phyloP scores from a whole-genome alignment of 2,113 vertebrate genomes.

The Pteruthius melanotis region DNA sequence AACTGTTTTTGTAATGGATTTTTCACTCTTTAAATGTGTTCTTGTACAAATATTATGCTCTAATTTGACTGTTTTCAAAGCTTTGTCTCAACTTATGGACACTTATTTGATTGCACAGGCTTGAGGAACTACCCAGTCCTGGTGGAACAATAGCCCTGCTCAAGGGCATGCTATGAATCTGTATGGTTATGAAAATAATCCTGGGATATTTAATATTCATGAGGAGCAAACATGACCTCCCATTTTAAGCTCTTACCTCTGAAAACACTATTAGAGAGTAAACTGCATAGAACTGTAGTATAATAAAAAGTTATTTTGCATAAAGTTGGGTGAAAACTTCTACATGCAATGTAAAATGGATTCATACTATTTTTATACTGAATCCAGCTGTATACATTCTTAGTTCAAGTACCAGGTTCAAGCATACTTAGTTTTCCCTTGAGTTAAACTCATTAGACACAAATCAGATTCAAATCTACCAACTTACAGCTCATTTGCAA shows the following conservation, averaged over 20 bases:
- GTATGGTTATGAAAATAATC: slow-evolving; percentile 29
- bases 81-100: neutral
- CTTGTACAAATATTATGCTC: neutral
- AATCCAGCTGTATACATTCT: neutral
- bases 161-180: neutral
- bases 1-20: neutral
- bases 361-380: slow-evolving; percentile 22
- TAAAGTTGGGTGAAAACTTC: slow-evolving; percentile 30
- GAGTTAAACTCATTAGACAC: neutral
- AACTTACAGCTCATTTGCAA: neutral
- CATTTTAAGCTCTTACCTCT: slow-evolving; percentile 20
- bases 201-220: slow-evolving; percentile 41
- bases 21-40: neutral
- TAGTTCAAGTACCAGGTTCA: neutral
- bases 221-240: slow-evolving; percentile 31
- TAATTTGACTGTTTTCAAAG: slow-evolving; percentile 34
- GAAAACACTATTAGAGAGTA: slow-evolving; percentile 8
- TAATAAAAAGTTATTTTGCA: slow-evolving; percentile 29
- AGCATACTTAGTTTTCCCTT: neutral
- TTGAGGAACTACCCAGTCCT: neutral
- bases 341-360: neutral
- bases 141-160: neutral
- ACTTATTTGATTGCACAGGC: neutral
- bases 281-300: neutral
- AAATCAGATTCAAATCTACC: neutral